These are phyloP conservation scores for Cavia aperea DNA, from an alignment of 2,113 vertebrate species.

Conservation along the genomic window DNA sequence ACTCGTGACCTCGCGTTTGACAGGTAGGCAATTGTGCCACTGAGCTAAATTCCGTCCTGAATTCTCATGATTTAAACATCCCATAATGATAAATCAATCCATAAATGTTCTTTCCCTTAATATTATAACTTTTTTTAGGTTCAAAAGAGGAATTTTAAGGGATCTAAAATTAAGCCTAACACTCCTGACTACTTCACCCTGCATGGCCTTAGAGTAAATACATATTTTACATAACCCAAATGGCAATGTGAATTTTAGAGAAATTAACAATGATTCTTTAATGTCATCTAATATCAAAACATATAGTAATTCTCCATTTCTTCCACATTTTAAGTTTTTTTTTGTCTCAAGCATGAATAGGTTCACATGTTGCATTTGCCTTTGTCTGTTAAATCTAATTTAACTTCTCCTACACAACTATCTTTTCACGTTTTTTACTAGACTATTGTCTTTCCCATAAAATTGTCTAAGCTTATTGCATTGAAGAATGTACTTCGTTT, in stretches of 20 bases:
- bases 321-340: background rate
- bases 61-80: background rate
- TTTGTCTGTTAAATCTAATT: background rate
- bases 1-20: no score
- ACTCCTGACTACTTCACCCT: background rate
- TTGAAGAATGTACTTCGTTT: background rate
- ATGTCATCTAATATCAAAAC: background rate
- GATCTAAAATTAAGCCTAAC: background rate
- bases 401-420: background rate
- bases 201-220: background rate
- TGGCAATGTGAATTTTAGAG: background rate
- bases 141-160: background rate
- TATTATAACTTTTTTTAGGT: background rate
- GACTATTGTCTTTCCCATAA: background rate
- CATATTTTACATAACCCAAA: conserved; percentile 17
- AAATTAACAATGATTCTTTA: background rate
- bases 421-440: background rate
- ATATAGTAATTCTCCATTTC: background rate
- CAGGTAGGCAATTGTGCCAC: no score
- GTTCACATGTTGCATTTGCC: background rate
- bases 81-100: background rate
- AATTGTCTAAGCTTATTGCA: background rate
- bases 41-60: background rate
- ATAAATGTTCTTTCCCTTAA: background rate
- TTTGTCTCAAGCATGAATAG: background rate